Percentiles rank a stretch among this genome's conserved stretches.
phyloP scores from a whole-genome alignment of 2,113 vertebrate genomes.

The Colaptes auratus region DNA sequence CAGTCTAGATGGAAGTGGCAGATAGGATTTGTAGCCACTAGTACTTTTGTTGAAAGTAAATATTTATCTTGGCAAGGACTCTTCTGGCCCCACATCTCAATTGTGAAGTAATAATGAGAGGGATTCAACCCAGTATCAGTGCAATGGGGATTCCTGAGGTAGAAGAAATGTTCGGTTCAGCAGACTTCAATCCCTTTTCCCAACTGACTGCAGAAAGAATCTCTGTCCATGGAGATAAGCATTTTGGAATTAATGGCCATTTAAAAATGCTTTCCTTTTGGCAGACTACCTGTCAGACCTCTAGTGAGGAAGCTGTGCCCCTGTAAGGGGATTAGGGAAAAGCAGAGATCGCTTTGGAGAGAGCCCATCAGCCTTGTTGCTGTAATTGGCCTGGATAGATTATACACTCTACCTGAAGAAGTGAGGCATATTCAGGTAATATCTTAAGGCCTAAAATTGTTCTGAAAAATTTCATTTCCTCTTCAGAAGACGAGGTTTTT shows the following conservation, averaged over 20 bases:
- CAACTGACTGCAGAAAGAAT: conserved; percentile 5
- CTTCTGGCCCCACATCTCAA: conserved; percentile 8
- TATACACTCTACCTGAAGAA: background rate
- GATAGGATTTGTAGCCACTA: conserved; percentile 7
- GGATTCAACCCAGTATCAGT: background rate
- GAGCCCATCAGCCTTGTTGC: background rate
- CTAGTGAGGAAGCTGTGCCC: background rate
- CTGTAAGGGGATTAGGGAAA: conserved; percentile 17
- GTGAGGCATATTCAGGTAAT: background rate
- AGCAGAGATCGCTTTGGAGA: background rate
- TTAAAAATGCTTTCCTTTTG: conserved; percentile 37
- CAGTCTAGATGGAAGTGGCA: background rate
- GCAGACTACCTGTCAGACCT: background rate
- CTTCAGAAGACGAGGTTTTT: background rate
- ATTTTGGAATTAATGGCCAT: conserved; percentile 45
- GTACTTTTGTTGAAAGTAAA: conserved; percentile 20
- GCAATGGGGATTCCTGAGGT: background rate
- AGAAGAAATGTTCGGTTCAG: conserved; percentile 15
- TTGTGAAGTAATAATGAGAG: conserved; percentile 3
- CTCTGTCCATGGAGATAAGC: conserved; percentile 40
- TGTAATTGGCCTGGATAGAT: background rate
- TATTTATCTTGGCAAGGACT: conserved; percentile 32
- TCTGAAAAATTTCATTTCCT: background rate
- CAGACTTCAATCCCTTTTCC: conserved; percentile 31
- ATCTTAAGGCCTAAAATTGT: background rate